Conservation (phyloP, 2,113 vertebrate species). For the Dendrocopos noguchii region DNA sequence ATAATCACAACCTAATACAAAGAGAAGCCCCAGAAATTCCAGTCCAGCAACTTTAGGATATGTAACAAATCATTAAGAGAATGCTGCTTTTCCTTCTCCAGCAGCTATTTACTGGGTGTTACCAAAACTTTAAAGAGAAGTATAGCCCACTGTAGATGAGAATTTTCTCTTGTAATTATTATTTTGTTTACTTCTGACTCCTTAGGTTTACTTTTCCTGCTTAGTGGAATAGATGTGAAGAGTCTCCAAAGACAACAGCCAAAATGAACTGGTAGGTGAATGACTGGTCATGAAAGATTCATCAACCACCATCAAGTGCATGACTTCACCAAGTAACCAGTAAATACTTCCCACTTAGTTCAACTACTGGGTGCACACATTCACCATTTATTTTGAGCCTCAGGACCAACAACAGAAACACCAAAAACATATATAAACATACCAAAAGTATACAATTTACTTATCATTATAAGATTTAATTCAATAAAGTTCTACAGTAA, state of each 20-base stretch:
- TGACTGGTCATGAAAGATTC: not conserved
- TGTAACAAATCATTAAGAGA: not conserved
- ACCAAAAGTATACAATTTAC: not conserved
- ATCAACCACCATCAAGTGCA: not conserved
- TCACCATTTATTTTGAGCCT: not conserved
- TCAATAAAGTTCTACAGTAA: not conserved
- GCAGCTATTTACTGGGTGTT: not conserved
- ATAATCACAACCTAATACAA: not conserved
- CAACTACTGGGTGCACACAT: not conserved
- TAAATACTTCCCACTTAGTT: not conserved
- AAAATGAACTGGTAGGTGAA: not conserved
- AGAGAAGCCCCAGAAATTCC: not conserved
- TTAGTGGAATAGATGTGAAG: not conserved
- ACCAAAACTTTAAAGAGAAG: not conserved
- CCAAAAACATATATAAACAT: not conserved
- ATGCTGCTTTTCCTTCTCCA: not conserved
- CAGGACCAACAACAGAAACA: not conserved
- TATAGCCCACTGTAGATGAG: not conserved
- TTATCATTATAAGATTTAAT: not conserved
- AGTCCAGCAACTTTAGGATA: not conserved
- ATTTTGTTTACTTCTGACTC: not conserved
- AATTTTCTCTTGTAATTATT: not conserved
- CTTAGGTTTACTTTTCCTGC: not conserved
- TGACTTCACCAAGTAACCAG: not conserved
- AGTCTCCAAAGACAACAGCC: not conserved